Conservation (phyloP, 1,140 invertebrate genomes). For the Dermatophagoides farinae region DNA sequence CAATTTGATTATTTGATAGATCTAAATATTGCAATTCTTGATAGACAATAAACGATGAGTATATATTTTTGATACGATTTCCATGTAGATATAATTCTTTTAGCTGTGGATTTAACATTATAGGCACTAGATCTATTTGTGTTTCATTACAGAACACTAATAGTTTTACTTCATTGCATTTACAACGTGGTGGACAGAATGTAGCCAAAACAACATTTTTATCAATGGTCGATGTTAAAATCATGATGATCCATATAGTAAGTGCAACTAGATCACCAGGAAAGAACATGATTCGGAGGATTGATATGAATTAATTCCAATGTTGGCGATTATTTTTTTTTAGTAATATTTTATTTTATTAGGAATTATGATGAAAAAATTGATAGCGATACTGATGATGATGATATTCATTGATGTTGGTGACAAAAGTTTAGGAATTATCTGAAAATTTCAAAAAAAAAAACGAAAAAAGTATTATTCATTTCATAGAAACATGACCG, state of each 20-base stretch:
- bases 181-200: conserved; percentile 45
- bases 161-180: conserved; percentile 65
- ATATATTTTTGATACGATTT: conserved; percentile 65
- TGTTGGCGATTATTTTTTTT: too few relatives aligned
- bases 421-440: too few relatives aligned
- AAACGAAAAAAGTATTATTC: too few relatives aligned
- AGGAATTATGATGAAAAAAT: not conserved
- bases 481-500: too few relatives aligned
- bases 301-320: too few relatives aligned
- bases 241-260: too few relatives aligned
- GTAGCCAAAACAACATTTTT: not conserved
- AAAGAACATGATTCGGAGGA: too few relatives aligned
- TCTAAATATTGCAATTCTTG: conserved; percentile 57
- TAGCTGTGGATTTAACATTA: conserved; percentile 69
- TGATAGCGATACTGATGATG: not conserved
- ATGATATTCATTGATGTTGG: not conserved
- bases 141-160: conserved; percentile 64
- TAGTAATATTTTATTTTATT: too few relatives aligned
- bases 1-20: conserved; percentile 55
- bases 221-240: too few relatives aligned
- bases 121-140: conserved; percentile 65
- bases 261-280: too few relatives aligned
- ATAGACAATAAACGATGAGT: conserved; percentile 66
- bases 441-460: too few relatives aligned
- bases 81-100: conserved; percentile 57